These are phyloP conservation scores for Pterostichus madidus DNA, from an alignment of 2,888 invertebrate species.

Conservation along the genomic window DNA sequence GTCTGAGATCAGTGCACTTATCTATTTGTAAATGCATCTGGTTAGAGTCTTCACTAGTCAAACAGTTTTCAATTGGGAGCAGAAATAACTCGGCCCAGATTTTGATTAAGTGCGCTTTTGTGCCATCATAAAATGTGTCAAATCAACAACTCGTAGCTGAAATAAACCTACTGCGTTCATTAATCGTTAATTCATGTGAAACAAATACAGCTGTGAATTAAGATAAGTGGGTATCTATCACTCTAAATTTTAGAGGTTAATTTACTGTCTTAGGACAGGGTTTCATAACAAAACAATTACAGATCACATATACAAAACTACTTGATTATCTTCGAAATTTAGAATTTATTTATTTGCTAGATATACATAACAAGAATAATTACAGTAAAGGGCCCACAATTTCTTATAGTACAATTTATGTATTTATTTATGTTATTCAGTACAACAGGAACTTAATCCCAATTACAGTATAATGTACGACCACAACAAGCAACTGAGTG, in stretches of 20 bases:
- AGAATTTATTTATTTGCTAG: too few species aligned
- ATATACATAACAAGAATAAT: too few species aligned
- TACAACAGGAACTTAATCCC: too few species aligned
- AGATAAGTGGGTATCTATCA: neutral
- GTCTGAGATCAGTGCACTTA: too few species aligned
- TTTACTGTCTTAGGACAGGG: conserved; percentile 11
- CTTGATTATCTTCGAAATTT: too few species aligned
- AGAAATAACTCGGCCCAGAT: conserved; percentile 3
- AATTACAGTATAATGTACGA: too few species aligned
- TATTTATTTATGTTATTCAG: too few species aligned
- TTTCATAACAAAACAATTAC: neutral
- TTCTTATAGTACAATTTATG: too few species aligned
- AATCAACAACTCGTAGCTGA: neutral
- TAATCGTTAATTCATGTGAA: conserved; percentile 1
- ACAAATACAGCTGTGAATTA: neutral
- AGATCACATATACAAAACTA: too few species aligned
- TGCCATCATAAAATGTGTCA: neutral
- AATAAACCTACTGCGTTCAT: neutral
- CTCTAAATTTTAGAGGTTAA: neutral
- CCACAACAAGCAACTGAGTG: too few species aligned
- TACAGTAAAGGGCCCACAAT: too few species aligned
- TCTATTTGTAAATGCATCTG: too few species aligned
- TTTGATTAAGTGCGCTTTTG: neutral
- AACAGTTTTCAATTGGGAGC: conserved; percentile 8
- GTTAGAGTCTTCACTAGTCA: neutral